Base-by-base conservation (phyloP, 2,113 vertebrate genomes). In the Pyxicephalus adspersus region DNA sequence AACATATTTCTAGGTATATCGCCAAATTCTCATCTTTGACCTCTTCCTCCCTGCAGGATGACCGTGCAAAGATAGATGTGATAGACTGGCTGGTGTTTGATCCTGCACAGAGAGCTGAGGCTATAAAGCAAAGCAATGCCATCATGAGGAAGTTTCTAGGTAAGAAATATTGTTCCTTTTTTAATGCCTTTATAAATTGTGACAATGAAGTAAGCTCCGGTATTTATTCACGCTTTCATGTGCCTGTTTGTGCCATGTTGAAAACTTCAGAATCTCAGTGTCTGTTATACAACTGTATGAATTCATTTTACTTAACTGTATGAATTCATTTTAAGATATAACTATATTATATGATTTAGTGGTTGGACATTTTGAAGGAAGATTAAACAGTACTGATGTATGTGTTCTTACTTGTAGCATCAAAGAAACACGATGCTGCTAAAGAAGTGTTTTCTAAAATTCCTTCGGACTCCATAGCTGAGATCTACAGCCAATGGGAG, bases 141-240 rank as follows among this genome's bases (percentile, higher is more conserved):
- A 99, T 99, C 88, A 99, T 99, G 95, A 95, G 98, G 88, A 98
- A 94, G 85, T 98, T 99, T 83, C 89, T 99, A 84, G 97, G 98
- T 99, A 94, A 87, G 28, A 45, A 45, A 45, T 45, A 80, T 11
- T 51, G 60, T 73, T 1, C 7, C 38, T 13, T 45, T 45, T 38
- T 38, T 2, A 45, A 45, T 45, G 38, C 38, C 38, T 45, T 45
- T 45, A 15, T 45, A 45, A 45, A 45, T 45, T 45, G 38, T 45
- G 38, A 45, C 6, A 34, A 6, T 6, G 6, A 34, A 34, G 31
- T 34, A 34, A 34, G 31, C 31, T 34, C 6, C 3, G 31, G 6
- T 34, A 4, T 34, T 34, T 34, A 34, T 34, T 34, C 31, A 34
- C 6, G 31, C 31, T 34, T 34, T 6, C 38, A 45, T 45, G 6